These are phyloP conservation scores for Leptarthrus brevirostris DNA, from an alignment of 2,888 invertebrate genomes.

Conservation along the genomic window DNA sequence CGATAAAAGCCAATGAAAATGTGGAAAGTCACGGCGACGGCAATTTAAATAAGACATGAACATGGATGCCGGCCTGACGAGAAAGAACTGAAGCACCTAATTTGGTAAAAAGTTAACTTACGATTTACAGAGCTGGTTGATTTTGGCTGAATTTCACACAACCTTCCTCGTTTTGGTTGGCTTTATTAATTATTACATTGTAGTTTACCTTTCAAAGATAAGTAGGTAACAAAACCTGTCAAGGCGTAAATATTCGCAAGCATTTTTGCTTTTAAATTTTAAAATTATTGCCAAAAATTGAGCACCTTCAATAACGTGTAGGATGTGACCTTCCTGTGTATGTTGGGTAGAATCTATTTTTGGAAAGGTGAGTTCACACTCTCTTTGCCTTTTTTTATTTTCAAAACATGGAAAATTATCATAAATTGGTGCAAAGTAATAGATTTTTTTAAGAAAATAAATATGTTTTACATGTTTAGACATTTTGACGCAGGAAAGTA, in stretches of 20 bases:
- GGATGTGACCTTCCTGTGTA: neutral
- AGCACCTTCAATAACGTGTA: neutral
- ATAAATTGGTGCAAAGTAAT: too few species aligned
- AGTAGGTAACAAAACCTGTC: conserved; percentile 11
- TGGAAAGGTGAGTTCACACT: too few species aligned
- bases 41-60: neutral
- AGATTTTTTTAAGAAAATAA: too few species aligned
- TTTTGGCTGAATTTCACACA: neutral
- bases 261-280: conserved; percentile 1
- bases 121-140: neutral
- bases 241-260: conserved; percentile 7
- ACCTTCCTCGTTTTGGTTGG: neutral
- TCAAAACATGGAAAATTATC: too few species aligned
- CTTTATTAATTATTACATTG: conserved; percentile 16
- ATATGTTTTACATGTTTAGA: too few species aligned
- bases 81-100: neutral
- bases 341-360: too few species aligned
- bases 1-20: neutral
- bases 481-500: too few species aligned
- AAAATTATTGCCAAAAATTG: neutral
- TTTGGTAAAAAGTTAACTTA: neutral
- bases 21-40: neutral
- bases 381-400: too few species aligned
- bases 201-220: neutral
- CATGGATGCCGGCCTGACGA: neutral